Percentiles rank a stretch among this genome's conserved stretches.
Evolutionary conservation across 2,888 invertebrate species (phyloP).

Genomic region (Pseudococcus viburni): DNA sequence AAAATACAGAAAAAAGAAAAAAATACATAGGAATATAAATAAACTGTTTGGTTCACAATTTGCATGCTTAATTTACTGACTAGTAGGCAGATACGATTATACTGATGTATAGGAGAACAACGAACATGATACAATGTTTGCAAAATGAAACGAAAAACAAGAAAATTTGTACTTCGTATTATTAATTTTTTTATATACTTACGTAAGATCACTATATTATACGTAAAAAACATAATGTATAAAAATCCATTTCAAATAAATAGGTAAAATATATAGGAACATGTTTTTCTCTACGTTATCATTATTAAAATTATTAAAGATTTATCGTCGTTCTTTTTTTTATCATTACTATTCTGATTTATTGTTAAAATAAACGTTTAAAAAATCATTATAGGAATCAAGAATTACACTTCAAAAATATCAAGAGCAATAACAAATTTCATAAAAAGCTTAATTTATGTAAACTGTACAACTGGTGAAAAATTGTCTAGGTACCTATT

Average conservation of each 20-base stretch:
- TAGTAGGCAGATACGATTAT: conserved; percentile 42
- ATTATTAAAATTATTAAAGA: background rate
- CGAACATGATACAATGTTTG: background rate
- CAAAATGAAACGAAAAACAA: conserved; percentile 9
- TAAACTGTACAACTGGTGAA: conserved; percentile 34
- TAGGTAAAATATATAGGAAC: conserved; percentile 47
- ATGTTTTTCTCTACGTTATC: conserved; percentile 11
- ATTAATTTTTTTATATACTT: conserved; percentile 5
- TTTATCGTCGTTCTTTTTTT: conserved; percentile 18
- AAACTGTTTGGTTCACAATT: conserved; percentile 42
- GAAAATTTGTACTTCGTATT: conserved; percentile 40
- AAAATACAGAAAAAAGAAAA: background rate
- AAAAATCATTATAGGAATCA: conserved; percentile 33
- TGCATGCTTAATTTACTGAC: conserved; percentile 46
- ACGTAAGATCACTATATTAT: conserved; percentile 4
- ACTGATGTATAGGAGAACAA: conserved; percentile 8
- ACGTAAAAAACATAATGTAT: conserved; percentile 15
- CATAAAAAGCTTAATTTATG: conserved; percentile 44
- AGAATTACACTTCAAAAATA: background rate
- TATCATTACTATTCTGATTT: background rate
- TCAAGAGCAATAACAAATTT: conserved; percentile 23
- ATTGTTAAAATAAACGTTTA: conserved; percentile 2
- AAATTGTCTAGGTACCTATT: background rate
- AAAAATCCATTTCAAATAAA: conserved; percentile 48
- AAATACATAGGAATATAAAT: conserved; percentile 36